Evolutionary conservation across 2,113 vertebrate genomes (phyloP).

Genomic region (Zosterops lateralis): DNA sequence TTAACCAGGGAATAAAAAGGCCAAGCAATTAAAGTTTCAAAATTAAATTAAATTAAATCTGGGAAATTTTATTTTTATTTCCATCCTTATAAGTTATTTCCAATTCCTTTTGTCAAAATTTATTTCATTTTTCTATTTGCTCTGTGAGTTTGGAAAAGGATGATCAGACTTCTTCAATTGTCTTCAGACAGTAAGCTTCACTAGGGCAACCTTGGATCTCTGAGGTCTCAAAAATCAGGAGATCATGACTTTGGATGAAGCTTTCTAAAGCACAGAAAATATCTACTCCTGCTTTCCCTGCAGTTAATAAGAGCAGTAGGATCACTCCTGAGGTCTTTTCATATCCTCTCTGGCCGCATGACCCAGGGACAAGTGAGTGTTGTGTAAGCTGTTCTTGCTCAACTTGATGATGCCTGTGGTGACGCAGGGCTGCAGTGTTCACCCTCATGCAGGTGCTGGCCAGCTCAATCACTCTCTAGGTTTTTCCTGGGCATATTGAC

Average conservation of each 20-base stretch:
- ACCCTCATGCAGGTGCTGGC: fast-evolving
- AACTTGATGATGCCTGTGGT: neutral
- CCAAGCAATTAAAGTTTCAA: neutral
- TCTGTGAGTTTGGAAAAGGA: neutral
- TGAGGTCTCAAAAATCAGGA: neutral
- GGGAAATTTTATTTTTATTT: neutral
- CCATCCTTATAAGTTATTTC: neutral
- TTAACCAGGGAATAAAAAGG: neutral
- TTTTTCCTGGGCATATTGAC: neutral
- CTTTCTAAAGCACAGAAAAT: neutral
- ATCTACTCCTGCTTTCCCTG: neutral
- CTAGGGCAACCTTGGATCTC: neutral
- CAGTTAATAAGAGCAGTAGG: neutral
- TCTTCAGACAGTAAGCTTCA: neutral
- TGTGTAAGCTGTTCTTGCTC: neutral
- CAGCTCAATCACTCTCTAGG: neutral
- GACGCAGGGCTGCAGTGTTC: neutral
- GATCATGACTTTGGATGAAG: neutral
- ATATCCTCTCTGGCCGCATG: neutral
- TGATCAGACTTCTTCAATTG: neutral
- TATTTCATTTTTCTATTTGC: neutral
- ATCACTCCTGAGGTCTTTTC: neutral
- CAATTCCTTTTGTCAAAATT: neutral
- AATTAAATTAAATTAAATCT: neutral
- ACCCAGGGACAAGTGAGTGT: neutral